Percentiles rank a stretch among this genome's conserved stretches.
Evolutionary conservation across 2,888 invertebrate species (phyloP).

Genomic region (Apomyelois bistriatella): DNA sequence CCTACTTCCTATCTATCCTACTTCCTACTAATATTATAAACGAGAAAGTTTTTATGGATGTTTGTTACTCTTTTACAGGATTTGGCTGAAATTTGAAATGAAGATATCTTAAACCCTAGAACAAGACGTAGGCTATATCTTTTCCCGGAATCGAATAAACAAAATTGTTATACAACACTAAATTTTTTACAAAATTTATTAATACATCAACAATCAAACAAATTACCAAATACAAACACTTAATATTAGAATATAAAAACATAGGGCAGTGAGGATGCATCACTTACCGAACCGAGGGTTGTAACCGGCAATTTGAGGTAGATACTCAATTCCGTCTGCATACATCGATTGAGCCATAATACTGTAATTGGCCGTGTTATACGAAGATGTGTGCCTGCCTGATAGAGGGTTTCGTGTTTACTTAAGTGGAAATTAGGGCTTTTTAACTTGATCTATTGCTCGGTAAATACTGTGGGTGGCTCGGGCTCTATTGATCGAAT

Average conservation of each 20-base stretch:
- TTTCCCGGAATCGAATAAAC: too few relatives aligned
- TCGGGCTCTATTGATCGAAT: constrained; percentile 16
- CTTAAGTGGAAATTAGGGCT: constrained; percentile 49
- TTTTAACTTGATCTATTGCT: constrained; percentile 63
- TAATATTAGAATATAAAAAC: constrained; percentile 9
- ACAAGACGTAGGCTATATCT: too few relatives aligned
- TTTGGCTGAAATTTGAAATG: too few relatives aligned
- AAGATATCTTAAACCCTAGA: too few relatives aligned
- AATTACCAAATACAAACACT: not conserved
- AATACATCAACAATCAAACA: not conserved
- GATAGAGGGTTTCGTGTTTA: constrained; percentile 57
- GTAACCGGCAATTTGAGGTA: constrained; percentile 61
- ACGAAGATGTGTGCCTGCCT: constrained; percentile 59
- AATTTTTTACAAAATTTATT: not conserved
- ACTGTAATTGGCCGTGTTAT: constrained; percentile 49
- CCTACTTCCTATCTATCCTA: too few relatives aligned
- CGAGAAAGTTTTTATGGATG: too few relatives aligned
- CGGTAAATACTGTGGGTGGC: constrained; percentile 33
- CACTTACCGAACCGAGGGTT: constrained; percentile 22
- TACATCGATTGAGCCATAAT: constrained; percentile 72
- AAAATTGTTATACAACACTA: not conserved
- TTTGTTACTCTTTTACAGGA: too few relatives aligned
- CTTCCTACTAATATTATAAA: too few relatives aligned
- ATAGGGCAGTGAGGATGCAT: constrained; percentile 25
- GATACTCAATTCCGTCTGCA: constrained; percentile 56